These are phyloP conservation scores for Ganaspis brasiliensis DNA, from an alignment of 2,888 invertebrate species.

Conservation along the genomic window DNA sequence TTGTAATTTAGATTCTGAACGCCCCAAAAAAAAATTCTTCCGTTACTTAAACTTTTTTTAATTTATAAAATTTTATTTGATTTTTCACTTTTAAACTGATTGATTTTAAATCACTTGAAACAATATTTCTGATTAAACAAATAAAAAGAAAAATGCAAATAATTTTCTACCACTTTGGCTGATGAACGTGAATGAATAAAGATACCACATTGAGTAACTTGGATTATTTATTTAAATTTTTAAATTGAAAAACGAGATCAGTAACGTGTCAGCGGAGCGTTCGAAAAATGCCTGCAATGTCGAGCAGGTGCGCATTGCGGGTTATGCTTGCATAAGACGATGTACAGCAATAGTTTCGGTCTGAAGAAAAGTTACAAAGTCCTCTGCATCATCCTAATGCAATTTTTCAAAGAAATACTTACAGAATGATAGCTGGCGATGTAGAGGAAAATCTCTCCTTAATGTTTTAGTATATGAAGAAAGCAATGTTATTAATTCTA, in stretches of 20 bases:
- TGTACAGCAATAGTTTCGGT: constrained; percentile 11
- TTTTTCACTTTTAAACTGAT: too few relatives aligned
- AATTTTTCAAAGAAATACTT: constrained; percentile 20
- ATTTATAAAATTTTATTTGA: too few relatives aligned
- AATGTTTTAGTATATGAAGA: not conserved
- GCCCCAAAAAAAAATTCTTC: too few relatives aligned
- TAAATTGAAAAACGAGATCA: constrained; percentile 19
- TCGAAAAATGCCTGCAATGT: constrained; percentile 40
- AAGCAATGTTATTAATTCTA: not conserved
- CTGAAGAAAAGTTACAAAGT: constrained; percentile 24
- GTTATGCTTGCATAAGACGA: constrained; percentile 28
- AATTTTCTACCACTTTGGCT: constrained; percentile 1
- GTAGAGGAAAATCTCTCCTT: not conserved
- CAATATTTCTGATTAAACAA: not conserved
- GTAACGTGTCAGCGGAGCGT: constrained; percentile 22
- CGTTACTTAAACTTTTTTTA: too few relatives aligned
- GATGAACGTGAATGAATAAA: not conserved
- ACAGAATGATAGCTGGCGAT: not conserved
- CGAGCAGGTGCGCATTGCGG: constrained; percentile 41
- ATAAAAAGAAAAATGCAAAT: not conserved
- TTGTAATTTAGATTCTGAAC: too few relatives aligned
- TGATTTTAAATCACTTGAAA: too few relatives aligned
- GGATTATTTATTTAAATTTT: constrained; percentile 34
- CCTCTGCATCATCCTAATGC: constrained; percentile 29
- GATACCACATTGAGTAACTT: not conserved